Percentiles rank a stretch among this genome's conserved stretches.
Conservation (phyloP, 2,113 vertebrate species). For the Phyllostomus hastatus region DNA sequence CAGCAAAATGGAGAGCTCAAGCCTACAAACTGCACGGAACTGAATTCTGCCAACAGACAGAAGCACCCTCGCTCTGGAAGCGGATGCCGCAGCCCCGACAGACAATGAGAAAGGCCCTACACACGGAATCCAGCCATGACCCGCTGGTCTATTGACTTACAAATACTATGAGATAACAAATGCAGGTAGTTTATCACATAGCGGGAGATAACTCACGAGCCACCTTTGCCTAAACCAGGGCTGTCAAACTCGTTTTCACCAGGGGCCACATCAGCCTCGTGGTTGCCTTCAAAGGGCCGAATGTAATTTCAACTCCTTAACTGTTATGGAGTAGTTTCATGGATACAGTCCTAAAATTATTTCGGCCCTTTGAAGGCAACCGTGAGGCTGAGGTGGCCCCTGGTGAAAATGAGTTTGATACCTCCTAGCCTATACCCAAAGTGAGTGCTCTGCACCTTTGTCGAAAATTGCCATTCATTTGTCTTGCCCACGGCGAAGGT, state of each 20-base stretch:
- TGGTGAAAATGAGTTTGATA: too few relatives aligned
- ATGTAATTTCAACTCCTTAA: too few relatives aligned
- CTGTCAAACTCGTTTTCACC: too few relatives aligned
- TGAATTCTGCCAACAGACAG: not conserved
- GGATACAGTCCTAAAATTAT: too few relatives aligned
- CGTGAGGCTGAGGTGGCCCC: too few relatives aligned
- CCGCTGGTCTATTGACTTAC: not conserved
- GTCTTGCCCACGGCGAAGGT: not conserved
- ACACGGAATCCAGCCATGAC: not conserved
- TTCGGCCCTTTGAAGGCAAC: too few relatives aligned
- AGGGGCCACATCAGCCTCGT: too few relatives aligned
- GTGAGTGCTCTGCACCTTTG: not conserved
- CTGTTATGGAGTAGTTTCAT: too few relatives aligned
- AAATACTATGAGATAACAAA: not conserved
- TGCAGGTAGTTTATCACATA: not conserved
- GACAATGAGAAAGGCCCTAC: not conserved
- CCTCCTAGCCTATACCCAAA: too few relatives aligned
- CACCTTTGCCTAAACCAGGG: not conserved
- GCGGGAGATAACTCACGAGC: not conserved
- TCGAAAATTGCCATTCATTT: not conserved
- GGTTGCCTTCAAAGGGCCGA: too few relatives aligned
- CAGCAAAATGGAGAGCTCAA: not conserved
- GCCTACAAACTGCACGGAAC: not conserved
- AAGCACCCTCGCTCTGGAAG: not conserved
- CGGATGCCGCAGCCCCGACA: too few relatives aligned